Evolutionary conservation across 2,888 invertebrate species (phyloP), one percentile per base, ranked within the genome.

Genomic region (Lithophane socia): DNA sequence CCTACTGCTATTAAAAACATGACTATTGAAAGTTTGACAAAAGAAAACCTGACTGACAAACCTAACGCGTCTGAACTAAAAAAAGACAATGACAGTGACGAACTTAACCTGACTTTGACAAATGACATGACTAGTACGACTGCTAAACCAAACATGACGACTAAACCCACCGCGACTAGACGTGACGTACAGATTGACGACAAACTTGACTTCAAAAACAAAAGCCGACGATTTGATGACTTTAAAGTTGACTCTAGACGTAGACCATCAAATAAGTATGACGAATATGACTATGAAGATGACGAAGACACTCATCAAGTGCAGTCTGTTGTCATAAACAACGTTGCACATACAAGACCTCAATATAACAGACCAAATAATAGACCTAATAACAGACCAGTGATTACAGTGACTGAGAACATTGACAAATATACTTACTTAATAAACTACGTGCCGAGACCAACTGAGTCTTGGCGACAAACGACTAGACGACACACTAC

Each of bases 171-270:
- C 73, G 86, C 85, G 70, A 93, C 92, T 44, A 80, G 76, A 87
- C 88, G 77, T 8, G 82, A 85, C 71, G 85, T 92, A 87, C 92
- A 92, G 80, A 96, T 97, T 67, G 97, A 97, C 86, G 97, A 97
- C 92, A 97, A 97, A 96, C 95, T 97, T 74, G 97, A 97, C 95
- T 95, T 97, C 89, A 96, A 93, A 89, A 95, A 96, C 80, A 96
- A 96, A 91, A 95, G 92, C 79, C 91, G 91, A 94, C 94, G 96
- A 21, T 94, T 92, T 74, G 94, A 93, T 42, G 93, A 96, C 86
- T 84, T 92, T 75, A 89, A 84, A 73, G 63, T 88, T 68, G 89
- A 93, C 86, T 91, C 93, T 42, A 89, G 95, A 91, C 91, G 91
- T 42, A 91, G 92, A 86, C 92, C 93, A 37, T 91, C 91, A 13